phyloP scores from a whole-genome alignment of 2,888 invertebrate genomes.

The Disparrhopalites patrizii region DNA sequence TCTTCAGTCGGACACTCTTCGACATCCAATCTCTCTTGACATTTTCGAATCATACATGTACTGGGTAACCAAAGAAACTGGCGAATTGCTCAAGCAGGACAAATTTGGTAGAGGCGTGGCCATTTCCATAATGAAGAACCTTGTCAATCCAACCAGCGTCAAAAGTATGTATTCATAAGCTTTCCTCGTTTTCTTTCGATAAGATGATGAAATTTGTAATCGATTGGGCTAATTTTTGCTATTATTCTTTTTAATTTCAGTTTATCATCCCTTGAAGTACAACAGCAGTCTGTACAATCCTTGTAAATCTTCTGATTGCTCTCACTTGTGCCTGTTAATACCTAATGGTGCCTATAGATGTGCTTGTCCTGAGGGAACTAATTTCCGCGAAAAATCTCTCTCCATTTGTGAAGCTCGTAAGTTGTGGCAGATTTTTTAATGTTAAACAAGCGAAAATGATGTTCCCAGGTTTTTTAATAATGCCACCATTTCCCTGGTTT shows the following conservation, averaged over 20 bases:
- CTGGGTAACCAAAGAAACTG: constrained; percentile 87
- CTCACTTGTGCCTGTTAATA: constrained; percentile 87
- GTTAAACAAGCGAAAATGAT: not conserved
- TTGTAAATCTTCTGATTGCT: constrained; percentile 71
- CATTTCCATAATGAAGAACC: constrained; percentile 72
- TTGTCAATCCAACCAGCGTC: constrained; percentile 80
- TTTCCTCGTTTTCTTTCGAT: constrained; percentile 6
- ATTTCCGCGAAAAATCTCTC: constrained; percentile 52
- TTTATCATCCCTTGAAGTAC: constrained; percentile 78
- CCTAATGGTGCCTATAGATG: constrained; percentile 79
- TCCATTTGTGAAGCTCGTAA: constrained; percentile 74
- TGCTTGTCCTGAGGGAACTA: constrained; percentile 77
- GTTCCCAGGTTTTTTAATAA: not conserved
- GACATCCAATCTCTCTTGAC: constrained; percentile 81
- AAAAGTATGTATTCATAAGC: constrained; percentile 63
- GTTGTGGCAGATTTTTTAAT: no score
- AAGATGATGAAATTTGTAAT: not conserved
- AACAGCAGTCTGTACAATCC: constrained; percentile 67
- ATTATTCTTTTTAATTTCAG: constrained; percentile 52
- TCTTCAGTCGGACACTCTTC: constrained; percentile 58
- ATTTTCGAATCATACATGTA: constrained; percentile 89
- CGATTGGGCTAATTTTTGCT: not conserved
- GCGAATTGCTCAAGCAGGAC: constrained; percentile 83
- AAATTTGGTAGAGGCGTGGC: constrained; percentile 95
- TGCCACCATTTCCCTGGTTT: not conserved